Conservation (phyloP, 2,797 vertebrate species). For the Xiphorhynchus erythropygius region DNA sequence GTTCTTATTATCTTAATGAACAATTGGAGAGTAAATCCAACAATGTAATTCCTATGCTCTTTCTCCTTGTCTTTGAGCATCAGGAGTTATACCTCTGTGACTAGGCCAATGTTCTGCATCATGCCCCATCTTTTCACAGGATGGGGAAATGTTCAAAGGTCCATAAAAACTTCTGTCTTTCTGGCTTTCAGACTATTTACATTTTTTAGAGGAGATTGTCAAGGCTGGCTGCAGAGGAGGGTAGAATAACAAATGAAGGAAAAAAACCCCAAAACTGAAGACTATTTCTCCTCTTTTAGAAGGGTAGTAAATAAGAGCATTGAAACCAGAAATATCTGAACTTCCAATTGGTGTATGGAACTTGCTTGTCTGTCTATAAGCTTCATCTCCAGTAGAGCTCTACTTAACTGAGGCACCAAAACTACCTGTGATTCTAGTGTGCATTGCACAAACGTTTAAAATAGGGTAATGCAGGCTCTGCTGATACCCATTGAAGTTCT, state of each 20-base stretch:
- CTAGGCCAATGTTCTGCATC: not conserved
- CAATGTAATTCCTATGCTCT: not conserved
- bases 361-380: not conserved
- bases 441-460: not conserved
- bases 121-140: not conserved
- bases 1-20: conserved; percentile 32
- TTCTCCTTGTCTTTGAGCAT: not conserved
- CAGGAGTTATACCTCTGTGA: not conserved
- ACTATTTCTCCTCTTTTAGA: not conserved
- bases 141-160: not conserved
- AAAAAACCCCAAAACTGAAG: not conserved
- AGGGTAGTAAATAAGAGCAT: not conserved
- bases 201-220: not conserved
- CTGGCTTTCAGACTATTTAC: not conserved
- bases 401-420: not conserved
- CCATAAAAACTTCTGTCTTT: not conserved
- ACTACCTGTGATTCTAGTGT: not conserved
- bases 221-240: not conserved
- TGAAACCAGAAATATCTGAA: not conserved
- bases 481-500: not conserved
- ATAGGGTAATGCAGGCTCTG: not conserved
- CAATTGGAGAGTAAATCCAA: not conserved
- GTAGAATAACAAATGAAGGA: not conserved
- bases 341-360: not conserved
- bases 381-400: not conserved